These are phyloP conservation scores for Cacoxenus indagator DNA, from an alignment of 2,888 invertebrate species.

Conservation along the genomic window DNA sequence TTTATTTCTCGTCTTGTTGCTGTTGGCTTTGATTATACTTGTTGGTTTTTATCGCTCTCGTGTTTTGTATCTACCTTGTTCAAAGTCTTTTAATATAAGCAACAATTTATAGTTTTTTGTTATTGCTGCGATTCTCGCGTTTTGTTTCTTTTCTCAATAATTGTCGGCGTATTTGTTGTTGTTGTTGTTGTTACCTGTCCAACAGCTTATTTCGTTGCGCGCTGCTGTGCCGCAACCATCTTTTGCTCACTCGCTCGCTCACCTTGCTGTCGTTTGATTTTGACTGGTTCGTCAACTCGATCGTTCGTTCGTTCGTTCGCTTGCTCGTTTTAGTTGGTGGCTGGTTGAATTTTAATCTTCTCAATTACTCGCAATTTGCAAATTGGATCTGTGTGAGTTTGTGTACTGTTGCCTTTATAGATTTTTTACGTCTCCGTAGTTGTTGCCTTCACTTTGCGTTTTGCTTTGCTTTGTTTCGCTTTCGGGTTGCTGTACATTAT, in stretches of 20 bases:
- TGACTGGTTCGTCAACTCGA: background rate
- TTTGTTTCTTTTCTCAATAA: slow-evolving; percentile 51
- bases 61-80: slow-evolving; percentile 36
- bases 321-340: slow-evolving; percentile 15
- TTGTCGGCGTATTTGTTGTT: slow-evolving; percentile 38
- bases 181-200: slow-evolving; percentile 40
- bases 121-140: background rate
- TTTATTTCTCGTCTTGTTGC: slow-evolving; percentile 33
- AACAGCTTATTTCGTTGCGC: slow-evolving; percentile 27
- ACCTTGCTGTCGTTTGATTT: background rate
- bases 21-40: background rate
- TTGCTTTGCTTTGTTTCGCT: slow-evolving; percentile 46
- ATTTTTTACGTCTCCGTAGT: slow-evolving; percentile 35
- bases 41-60: slow-evolving; percentile 1
- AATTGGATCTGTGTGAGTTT: slow-evolving; percentile 42
- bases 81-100: slow-evolving; percentile 5
- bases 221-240: slow-evolving; percentile 13
- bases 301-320: background rate
- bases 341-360: slow-evolving; percentile 62
- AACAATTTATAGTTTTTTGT: slow-evolving; percentile 26
- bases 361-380: slow-evolving; percentile 66
- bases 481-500: slow-evolving; percentile 53
- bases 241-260: slow-evolving; percentile 23
- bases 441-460: slow-evolving; percentile 37
- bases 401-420: slow-evolving; percentile 17